Base-by-base conservation (phyloP, 2,888 invertebrate genomes). In the Elgonia sp. region DNA sequence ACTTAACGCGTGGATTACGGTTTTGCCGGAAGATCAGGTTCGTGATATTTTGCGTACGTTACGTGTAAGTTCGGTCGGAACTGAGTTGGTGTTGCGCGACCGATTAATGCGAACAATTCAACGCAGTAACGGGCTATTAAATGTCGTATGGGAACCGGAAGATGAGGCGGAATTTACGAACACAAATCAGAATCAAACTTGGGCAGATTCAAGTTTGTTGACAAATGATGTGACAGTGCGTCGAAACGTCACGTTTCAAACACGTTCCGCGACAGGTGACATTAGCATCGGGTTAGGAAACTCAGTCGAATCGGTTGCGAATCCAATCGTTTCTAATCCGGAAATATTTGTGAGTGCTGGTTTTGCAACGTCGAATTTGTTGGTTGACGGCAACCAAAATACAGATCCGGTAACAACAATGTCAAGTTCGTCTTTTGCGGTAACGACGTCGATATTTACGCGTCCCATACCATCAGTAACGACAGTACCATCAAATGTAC, bases 101-200 rank as follows among this genome's bases (percentile, higher is more conserved):
- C 42, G 75, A 18, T n/a, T 62, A 37, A 29, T 62, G 5, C 42
- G 75, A 9, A 46, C 29, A 20, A 75, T 21, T 1, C 62, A 62
- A 46, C 42, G 75, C 1, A 20, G 29, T 14, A 60, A 62, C 9
- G 62, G 75, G 8, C 29, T 62, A 16, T 0, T 6, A 3, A 42
- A 29, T 16, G 62, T 75, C 1, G 60, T 37, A 42, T 75, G 75
- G 75, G 62, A 62, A 62, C 75, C 75, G 29, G 75, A 75, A 62
- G 75, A 75, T 16, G 62, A 75, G 21, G 1, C 10, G 0, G 12
- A n/a, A 2, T 75, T 75, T 29, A 1, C 6, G 10, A 9, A 9
- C 0, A n/a, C n/a, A n/a, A 42, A n/a, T 42, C 73, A 16, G 10
- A 16, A 16, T 14, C 4, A 37, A 0, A 5, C 16, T 1, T 9